Conservation (phyloP, 2,113 vertebrate species). For the Bubalus kerabau region DNA sequence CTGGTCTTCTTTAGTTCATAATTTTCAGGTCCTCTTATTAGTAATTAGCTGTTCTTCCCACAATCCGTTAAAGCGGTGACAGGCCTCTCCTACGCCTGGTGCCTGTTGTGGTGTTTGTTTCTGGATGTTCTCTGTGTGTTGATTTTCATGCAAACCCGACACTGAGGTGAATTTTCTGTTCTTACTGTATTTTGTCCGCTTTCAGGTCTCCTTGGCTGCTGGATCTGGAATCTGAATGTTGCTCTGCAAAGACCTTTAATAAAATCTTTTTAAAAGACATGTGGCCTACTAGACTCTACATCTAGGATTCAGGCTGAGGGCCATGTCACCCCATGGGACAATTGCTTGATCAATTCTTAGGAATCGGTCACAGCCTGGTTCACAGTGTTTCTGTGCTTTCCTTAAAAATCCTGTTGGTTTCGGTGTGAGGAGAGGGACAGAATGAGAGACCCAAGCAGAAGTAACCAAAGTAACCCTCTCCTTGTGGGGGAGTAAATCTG, state of each 20-base stretch:
- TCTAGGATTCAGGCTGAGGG: background rate
- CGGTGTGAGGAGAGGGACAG: background rate
- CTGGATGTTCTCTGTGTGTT: background rate
- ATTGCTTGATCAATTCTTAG: background rate
- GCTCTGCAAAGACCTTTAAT: conserved; percentile 76
- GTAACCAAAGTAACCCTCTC: background rate
- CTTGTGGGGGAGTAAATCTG: background rate
- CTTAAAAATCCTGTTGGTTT: background rate
- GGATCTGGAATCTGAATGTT: conserved; percentile 66
- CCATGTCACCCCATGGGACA: background rate
- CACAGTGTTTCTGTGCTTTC: background rate
- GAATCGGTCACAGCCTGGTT: background rate
- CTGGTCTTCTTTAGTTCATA: background rate
- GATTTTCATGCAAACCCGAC: background rate
- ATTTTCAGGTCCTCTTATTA: background rate
- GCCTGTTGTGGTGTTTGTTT: background rate
- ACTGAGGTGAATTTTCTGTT: background rate
- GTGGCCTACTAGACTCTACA: background rate
- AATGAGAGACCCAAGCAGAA: background rate
- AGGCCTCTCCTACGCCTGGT: background rate
- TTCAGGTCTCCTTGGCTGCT: conserved; percentile 73
- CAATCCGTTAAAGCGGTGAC: background rate
- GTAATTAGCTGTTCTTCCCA: background rate
- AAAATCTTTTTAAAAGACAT: conserved; percentile 71
- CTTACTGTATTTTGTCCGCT: conserved; percentile 21